phyloP scores from a whole-genome alignment of 2,113 vertebrate species.

The Nothobranchius furzeri region DNA sequence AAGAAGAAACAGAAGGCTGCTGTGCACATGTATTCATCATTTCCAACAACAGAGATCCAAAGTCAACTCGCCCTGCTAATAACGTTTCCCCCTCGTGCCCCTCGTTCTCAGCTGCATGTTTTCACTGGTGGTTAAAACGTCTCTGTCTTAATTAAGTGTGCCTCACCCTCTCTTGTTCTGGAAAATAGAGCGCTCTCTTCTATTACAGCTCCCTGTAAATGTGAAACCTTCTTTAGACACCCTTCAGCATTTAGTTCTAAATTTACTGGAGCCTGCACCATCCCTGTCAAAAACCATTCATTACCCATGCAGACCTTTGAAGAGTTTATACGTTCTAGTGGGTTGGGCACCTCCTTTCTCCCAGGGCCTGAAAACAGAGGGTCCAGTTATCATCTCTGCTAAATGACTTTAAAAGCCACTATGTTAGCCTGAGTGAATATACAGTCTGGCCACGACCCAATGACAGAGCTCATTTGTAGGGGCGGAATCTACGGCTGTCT shows the following conservation, averaged over 20 bases:
- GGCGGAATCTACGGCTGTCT: no score
- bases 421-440: constrained; percentile 4
- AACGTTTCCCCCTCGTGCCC: constrained; percentile 19
- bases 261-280: constrained; percentile 50
- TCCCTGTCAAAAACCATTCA: constrained; percentile 37
- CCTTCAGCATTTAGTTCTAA: constrained; percentile 45
- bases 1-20: no score
- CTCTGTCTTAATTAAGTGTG: constrained; percentile 61
- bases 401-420: constrained; percentile 8
- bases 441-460: background rate
- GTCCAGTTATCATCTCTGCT: constrained; percentile 22
- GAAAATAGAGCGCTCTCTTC: constrained; percentile 55
- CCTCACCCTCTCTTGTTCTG: constrained; percentile 60
- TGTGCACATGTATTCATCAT: no score
- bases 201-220: constrained; percentile 58
- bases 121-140: constrained; percentile 56
- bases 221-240: constrained; percentile 56
- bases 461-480: no score
- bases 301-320: constrained; percentile 55
- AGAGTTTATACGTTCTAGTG: constrained; percentile 62
- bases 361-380: constrained; percentile 32
- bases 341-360: constrained; percentile 53
- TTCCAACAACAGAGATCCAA: constrained; percentile 19
- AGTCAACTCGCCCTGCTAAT: constrained; percentile 23
- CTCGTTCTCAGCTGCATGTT: constrained; percentile 39